Conservation (phyloP, 2,113 vertebrate genomes). For the Tursiops truncatus region DNA sequence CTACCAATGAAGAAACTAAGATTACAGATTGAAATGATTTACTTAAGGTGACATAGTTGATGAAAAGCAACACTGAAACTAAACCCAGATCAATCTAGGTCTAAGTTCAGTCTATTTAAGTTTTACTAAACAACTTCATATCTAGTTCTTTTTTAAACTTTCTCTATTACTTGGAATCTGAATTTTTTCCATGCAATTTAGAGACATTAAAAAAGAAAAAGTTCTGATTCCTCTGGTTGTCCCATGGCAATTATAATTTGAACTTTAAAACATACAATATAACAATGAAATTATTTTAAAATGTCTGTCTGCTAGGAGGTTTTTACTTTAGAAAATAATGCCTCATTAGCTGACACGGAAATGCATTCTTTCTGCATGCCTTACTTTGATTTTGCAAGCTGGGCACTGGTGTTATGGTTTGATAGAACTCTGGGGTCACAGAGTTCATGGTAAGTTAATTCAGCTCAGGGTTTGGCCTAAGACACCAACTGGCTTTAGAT, state of each 20-base stretch:
- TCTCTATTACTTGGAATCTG: background rate
- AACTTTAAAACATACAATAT: constrained; percentile 39
- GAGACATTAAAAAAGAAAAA: background rate
- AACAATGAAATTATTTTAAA: constrained; percentile 64
- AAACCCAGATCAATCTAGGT: background rate
- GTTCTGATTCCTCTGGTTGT: background rate
- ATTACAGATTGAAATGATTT: background rate
- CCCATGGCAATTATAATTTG: constrained; percentile 57
- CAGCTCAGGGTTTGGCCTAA: background rate
- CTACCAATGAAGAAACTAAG: background rate
- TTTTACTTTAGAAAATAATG: constrained; percentile 49
- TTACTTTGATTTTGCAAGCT: constrained; percentile 6
- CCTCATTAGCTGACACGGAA: constrained; percentile 56
- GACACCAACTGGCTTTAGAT: background rate
- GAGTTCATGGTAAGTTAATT: background rate
- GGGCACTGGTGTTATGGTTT: background rate
- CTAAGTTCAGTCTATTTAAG: background rate
- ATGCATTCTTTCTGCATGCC: background rate
- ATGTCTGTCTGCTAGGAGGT: background rate
- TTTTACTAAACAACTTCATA: background rate
- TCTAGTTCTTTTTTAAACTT: background rate
- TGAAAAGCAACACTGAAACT: background rate
- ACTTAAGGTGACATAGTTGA: background rate
- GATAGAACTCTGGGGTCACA: background rate
- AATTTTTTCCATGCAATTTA: background rate